phyloP scores from a whole-genome alignment of 2,888 invertebrate genomes.

The Eupithecia pulchellata region DNA sequence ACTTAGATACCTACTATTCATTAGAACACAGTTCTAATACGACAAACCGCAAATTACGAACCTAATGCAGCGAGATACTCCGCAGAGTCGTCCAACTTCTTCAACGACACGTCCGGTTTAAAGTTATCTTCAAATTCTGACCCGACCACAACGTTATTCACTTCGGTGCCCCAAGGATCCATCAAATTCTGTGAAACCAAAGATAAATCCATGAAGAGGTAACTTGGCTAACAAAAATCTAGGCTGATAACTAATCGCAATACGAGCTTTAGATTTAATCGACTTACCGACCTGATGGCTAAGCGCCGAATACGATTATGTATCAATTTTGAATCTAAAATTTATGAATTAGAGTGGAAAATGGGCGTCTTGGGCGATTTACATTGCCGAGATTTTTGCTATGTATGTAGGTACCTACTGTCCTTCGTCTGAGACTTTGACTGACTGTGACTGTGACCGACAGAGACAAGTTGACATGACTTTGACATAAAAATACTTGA shows the following conservation, averaged over 20 bases:
- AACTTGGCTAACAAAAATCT: neutral
- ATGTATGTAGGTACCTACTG: no score
- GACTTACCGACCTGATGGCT: constrained; percentile 53
- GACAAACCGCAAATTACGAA: constrained; percentile 58
- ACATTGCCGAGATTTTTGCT: neutral
- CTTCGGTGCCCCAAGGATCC: constrained; percentile 82
- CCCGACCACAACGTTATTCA: constrained; percentile 55
- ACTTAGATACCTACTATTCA: neutral
- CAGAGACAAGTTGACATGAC: neutral
- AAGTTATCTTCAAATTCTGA: constrained; percentile 86
- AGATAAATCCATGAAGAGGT: constrained; percentile 6
- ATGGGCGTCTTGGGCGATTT: neutral
- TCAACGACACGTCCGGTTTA: constrained; percentile 61
- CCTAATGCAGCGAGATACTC: constrained; percentile 89
- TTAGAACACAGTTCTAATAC: constrained; percentile 20
- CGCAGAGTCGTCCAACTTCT: constrained; percentile 86
- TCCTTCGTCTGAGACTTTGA: no score
- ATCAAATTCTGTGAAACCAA: constrained; percentile 69
- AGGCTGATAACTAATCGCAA: no score
- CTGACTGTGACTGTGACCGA: no score
- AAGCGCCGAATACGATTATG: constrained; percentile 44
- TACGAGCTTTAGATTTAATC: neutral
- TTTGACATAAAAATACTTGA: no score
- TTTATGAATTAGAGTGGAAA: neutral
- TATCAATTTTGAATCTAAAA: constrained; percentile 29